Base-by-base conservation (phyloP, 2,888 invertebrate species). In the Drosophila algonquin region DNA sequence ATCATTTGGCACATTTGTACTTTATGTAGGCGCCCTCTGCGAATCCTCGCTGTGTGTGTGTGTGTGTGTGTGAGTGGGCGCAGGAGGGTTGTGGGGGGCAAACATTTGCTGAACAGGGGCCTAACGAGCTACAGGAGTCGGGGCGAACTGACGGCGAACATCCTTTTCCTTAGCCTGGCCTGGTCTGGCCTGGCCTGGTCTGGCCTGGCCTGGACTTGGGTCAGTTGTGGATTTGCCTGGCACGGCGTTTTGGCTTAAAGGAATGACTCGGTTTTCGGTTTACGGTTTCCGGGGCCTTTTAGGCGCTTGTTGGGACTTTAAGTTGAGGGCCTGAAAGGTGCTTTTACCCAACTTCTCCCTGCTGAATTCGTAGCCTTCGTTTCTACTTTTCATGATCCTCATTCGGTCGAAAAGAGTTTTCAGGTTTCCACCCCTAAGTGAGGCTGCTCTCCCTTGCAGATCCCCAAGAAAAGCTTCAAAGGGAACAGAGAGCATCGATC, bases 1-100 rank as follows among this genome's bases (percentile, higher is more conserved):
- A 82, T 86, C 86, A 86, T 82, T 79, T 80, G 75, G 70, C 73
- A 80, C 86, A 80, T 83, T 82, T 82, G 79, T 73, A 82, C 64
- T 73, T 74, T 70, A 71, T 74, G 56, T 63, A 59, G 64, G 52
- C 53, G 55, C 32, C 47, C 63, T 45, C 53, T 27, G 50, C 68
- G 45, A 30, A 24, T 45, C 32, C 53, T 24, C 21, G 21, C 21
- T 21, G 21, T 3, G 21, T 3, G 21, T n/a, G 35, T 3, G 21
- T 3, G 21, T n/a, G 35, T 18, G 47, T 30, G 47, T 27, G 10
- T 44, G 58, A 45, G 21, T 44, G 53, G 24, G 21, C n/a, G 32
- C 16, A 50, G 50, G 24, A 47, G 46, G 46, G 60, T 12, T 27
- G 6, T 6, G 27, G 27, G 27, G 8, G 8, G 30, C 30, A 12